Percentiles rank a stretch among this genome's conserved stretches.
phyloP scores from a whole-genome alignment of 2,888 invertebrate species.

The Homarus gammarus region DNA sequence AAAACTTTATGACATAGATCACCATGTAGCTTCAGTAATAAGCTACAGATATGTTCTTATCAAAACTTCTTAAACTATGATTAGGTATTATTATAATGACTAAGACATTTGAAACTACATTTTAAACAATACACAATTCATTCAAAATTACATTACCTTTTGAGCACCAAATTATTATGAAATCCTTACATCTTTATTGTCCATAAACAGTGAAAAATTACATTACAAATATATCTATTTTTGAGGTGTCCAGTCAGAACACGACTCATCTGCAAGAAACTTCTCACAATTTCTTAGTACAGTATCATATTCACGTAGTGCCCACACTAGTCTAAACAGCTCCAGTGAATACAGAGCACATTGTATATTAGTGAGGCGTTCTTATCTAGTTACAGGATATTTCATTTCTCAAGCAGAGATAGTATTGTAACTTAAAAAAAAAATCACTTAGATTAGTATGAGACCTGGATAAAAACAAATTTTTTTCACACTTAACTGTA shows the following conservation, averaged over 20 bases:
- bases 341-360: too few relatives aligned
- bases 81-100: background rate
- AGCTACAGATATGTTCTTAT: background rate
- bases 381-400: too few relatives aligned
- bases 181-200: background rate
- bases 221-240: background rate
- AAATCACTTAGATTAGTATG: too few relatives aligned
- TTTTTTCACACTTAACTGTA: too few relatives aligned
- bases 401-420: too few relatives aligned
- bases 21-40: background rate
- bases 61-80: background rate
- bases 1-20: background rate
- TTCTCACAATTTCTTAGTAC: background rate
- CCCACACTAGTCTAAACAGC: too few relatives aligned
- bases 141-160: background rate
- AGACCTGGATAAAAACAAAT: too few relatives aligned
- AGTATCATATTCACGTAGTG: background rate
- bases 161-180: background rate
- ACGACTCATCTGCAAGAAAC: background rate
- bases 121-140: background rate
- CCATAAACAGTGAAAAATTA: background rate
- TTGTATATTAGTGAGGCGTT: too few relatives aligned
- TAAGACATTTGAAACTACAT: background rate
- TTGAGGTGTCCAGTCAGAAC: background rate
- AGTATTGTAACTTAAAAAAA: too few relatives aligned